These are phyloP conservation scores for Atta texana DNA, from an alignment of 1,140 invertebrate species.

Conservation along the genomic window DNA sequence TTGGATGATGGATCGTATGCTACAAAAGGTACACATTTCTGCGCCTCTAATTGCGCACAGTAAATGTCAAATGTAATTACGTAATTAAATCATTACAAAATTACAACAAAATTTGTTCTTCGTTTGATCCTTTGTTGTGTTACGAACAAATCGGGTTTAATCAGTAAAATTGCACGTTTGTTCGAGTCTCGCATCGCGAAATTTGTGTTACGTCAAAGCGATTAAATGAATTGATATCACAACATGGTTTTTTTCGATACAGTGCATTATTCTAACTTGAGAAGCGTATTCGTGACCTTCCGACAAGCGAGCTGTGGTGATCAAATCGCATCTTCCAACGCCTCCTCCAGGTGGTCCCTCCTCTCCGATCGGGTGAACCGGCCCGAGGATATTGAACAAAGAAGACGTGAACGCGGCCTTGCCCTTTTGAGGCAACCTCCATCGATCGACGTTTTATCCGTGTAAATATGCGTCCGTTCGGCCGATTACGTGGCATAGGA, in stretches of 20 bases:
- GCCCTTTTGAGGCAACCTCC: conserved; percentile 55
- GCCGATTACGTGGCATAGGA: background rate
- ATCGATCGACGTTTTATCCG: conserved; percentile 49
- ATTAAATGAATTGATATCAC: background rate
- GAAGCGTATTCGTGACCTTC: conserved; percentile 23
- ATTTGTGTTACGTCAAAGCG: background rate
- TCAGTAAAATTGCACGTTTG: background rate
- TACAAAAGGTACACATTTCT: background rate
- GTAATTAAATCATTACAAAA: conserved; percentile 23
- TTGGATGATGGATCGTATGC: background rate
- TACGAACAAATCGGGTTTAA: conserved; percentile 6
- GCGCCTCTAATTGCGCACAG: background rate
- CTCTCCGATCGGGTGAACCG: conserved; percentile 37
- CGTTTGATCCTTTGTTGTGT: background rate
- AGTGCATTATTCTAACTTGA: background rate
- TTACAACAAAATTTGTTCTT: background rate
- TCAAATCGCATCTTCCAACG: conserved; percentile 21
- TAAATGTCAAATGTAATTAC: conserved; percentile 7
- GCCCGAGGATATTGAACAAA: conserved; percentile 42
- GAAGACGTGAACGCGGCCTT: conserved; percentile 49
- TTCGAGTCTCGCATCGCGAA: conserved; percentile 34
- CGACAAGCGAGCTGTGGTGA: background rate
- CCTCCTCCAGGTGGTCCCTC: background rate
- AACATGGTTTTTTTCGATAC: conserved; percentile 1
- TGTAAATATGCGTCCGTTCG: conserved; percentile 42